phyloP scores from a whole-genome alignment of 1,140 invertebrate species.

The Drosophila simulans region DNA sequence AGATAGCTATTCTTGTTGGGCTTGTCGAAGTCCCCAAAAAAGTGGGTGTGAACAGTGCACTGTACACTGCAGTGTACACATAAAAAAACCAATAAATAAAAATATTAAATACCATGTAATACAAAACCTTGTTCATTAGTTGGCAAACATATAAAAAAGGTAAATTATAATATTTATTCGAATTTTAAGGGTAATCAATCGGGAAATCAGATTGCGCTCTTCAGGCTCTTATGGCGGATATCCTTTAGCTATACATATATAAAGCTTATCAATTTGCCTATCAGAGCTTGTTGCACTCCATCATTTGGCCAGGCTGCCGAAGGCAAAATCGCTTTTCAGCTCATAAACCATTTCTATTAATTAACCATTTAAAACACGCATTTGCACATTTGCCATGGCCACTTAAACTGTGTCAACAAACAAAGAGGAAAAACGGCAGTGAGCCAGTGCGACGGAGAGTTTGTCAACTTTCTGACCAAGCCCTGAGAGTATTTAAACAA shows the following conservation, averaged over 20 bases:
- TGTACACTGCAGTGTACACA: too few relatives aligned
- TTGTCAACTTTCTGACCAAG: conserved; percentile 73
- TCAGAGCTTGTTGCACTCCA: conserved; percentile 20
- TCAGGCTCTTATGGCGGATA: neutral
- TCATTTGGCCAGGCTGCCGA: conserved; percentile 14
- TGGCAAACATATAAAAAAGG: too few relatives aligned
- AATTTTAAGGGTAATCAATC: too few relatives aligned
- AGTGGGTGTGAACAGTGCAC: too few relatives aligned
- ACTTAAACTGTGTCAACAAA: conserved; percentile 72
- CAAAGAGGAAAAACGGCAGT: conserved; percentile 39
- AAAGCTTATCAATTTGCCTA: conserved; percentile 2
- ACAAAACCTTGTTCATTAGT: too few relatives aligned
- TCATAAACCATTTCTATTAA: conserved; percentile 67
- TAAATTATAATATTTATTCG: too few relatives aligned
- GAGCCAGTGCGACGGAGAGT: conserved; percentile 35
- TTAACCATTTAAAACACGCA: conserved; percentile 68
- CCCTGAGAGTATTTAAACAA: conserved; percentile 67
- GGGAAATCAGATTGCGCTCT: too few relatives aligned
- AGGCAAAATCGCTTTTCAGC: conserved; percentile 21
- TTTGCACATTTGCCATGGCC: conserved; percentile 58
- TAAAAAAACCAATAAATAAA: too few relatives aligned
- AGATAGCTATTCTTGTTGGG: too few relatives aligned
- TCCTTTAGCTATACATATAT: conserved; percentile 3
- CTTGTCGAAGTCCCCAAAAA: too few relatives aligned
- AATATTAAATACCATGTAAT: too few relatives aligned